Conservation (phyloP, 2,888 invertebrate species). For the Tribolium freemani region DNA sequence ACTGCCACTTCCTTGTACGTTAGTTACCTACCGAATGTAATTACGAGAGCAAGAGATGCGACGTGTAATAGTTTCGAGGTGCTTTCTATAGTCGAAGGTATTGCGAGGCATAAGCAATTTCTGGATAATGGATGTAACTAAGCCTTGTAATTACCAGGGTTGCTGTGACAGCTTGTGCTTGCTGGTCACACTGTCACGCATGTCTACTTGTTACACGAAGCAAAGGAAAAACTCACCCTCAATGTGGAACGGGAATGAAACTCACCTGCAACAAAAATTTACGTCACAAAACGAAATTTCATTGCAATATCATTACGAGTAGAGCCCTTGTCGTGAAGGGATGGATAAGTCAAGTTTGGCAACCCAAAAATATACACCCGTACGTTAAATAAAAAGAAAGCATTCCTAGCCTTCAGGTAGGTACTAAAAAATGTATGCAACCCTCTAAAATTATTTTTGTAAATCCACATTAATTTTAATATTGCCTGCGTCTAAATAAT, state of each 20-base stretch:
- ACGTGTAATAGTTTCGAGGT: conserved; percentile 47
- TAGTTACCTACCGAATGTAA: not conserved
- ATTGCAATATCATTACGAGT: too few relatives aligned
- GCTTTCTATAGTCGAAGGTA: conserved; percentile 48
- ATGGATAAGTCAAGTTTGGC: too few relatives aligned
- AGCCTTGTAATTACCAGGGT: conserved; percentile 58
- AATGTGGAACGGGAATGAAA: not conserved
- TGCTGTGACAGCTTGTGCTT: conserved; percentile 57
- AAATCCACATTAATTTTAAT: not conserved
- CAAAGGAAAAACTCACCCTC: conserved; percentile 12
- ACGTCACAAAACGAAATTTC: too few relatives aligned
- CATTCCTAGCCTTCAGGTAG: not conserved
- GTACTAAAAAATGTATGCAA: not conserved
- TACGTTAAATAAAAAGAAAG: not conserved
- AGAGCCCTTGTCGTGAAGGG: too few relatives aligned
- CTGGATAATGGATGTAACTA: conserved; percentile 60
- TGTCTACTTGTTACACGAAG: conserved; percentile 27
- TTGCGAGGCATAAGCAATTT: conserved; percentile 59
- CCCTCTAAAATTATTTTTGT: not conserved
- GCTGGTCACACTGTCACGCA: conserved; percentile 56
- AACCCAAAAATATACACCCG: too few relatives aligned
- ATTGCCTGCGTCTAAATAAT: not conserved
- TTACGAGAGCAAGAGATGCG: conserved; percentile 11
- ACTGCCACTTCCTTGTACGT: not conserved
- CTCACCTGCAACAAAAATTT: conserved; percentile 4